Percentiles rank a stretch among this genome's conserved stretches.
Evolutionary conservation across 2,888 invertebrate species (phyloP).

Genomic region (Trissolcus japonicus): DNA sequence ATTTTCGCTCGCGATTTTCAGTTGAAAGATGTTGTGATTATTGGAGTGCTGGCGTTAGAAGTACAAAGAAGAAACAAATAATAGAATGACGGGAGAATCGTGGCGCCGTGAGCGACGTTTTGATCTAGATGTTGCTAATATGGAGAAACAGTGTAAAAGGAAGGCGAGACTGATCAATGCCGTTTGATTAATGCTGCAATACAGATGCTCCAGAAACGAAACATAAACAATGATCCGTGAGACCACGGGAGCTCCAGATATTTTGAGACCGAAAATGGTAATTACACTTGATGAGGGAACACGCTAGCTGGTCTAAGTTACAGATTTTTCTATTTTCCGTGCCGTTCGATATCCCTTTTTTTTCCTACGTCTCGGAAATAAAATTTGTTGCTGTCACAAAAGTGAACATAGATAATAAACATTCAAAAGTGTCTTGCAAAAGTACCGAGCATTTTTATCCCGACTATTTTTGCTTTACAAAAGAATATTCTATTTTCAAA

Average conservation of each 20-base stretch:
- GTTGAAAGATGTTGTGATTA: too few species aligned
- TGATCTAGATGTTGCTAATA: constrained; percentile 4
- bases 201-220: constrained; percentile 1
- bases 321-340: background rate
- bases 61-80: constrained; percentile 2
- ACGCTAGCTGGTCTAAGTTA: background rate
- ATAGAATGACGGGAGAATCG: background rate
- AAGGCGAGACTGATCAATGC: background rate
- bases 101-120: constrained; percentile 1
- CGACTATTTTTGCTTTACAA: background rate
- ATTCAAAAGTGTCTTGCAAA: too few species aligned
- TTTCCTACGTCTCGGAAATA: too few species aligned
- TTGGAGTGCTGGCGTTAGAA: too few species aligned
- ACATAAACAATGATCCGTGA: constrained; percentile 1
- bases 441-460: too few species aligned
- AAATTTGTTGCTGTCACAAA: too few species aligned
- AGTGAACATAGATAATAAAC: too few species aligned
- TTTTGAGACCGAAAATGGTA: background rate
- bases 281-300: background rate
- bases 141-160: background rate
- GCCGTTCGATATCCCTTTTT: too few species aligned
- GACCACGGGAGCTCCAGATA: background rate
- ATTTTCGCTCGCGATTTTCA: too few species aligned
- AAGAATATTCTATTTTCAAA: constrained; percentile 14
- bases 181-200: constrained; percentile 2